Conservation (phyloP, 92 coral and sea anemone species). For the Virgularia gustaviana region DNA sequence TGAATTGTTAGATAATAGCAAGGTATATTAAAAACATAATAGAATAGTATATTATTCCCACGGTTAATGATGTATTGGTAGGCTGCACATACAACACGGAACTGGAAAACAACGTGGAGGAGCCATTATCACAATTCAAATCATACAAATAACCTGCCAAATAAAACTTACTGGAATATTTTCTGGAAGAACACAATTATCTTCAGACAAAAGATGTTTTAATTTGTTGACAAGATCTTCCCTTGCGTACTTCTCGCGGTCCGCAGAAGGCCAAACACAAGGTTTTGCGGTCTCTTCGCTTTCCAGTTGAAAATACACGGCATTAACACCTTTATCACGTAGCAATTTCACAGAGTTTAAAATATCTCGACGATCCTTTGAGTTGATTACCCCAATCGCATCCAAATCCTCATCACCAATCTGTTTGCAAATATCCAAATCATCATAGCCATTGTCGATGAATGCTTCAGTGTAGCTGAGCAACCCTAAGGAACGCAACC, state of each 20-base stretch:
- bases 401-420: slow-evolving; percentile 97
- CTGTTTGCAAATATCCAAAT: slow-evolving; percentile 93
- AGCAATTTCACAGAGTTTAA: slow-evolving; percentile 70
- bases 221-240: slow-evolving; percentile 66
- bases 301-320: slow-evolving; percentile 87
- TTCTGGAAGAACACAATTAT: slow-evolving; percentile 72
- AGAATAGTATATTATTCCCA: too few species aligned
- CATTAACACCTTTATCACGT: slow-evolving; percentile 75
- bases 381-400: slow-evolving; percentile 89
- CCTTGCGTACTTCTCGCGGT: slow-evolving; percentile 71
- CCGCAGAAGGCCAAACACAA: slow-evolving; percentile 52
- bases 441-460: slow-evolving; percentile 97
- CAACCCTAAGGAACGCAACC: slow-evolving; percentile 96
- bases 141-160: too few species aligned
- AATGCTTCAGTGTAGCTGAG: slow-evolving; percentile 88
- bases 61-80: too few species aligned
- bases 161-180: slow-evolving; percentile 65
- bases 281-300: slow-evolving; percentile 38
- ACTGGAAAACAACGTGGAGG: too few species aligned
- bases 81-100: too few species aligned
- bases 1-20: too few species aligned
- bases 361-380: slow-evolving; percentile 85
- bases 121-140: too few species aligned
- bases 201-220: slow-evolving; percentile 67
- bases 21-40: too few species aligned